Evolutionary conservation across 2,113 vertebrate species (phyloP), one percentile per base, ranked within the genome.

Genomic region (Apodemus speciosus): DNA sequence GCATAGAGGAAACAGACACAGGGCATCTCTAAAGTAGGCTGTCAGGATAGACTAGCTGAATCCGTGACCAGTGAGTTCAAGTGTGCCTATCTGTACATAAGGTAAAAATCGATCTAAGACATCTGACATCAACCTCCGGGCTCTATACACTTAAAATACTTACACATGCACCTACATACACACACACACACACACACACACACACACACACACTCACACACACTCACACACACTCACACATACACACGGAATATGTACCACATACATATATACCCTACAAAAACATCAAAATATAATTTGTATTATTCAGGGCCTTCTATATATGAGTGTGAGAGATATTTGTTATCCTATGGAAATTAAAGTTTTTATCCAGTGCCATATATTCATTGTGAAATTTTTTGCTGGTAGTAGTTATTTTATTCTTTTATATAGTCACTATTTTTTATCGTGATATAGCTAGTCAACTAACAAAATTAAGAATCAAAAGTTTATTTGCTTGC

Each of bases 331-430:
- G 21, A 85, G 91, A 71, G 11, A 90, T 83, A 30, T 86, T 92
- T 38, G 49, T 92, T 86, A 79, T 89, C 46, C n/a, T 85, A 88
- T 89, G 62, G 89, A 93, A 94, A 87, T 84, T 72, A 20, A 23
- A 66, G 43, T 87, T 53, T 88, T 90, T 20, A 72, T 72, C 25
- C 18, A 38, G 9, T 93, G 79, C 66, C 49, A 73, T 49, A 72
- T 92, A 72, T 85, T 90, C 11, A 25, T 53, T 91, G 21, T 95
- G 68, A 88, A 7, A 64, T 53, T 81, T 86, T 96, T 85, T 81
- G 32, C 46, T 91, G 64, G 2, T 89, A 51, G 51, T 83, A 21
- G 27, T 88, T 93, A 60, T 46, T 72, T 88, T 94, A 81, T 11
- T 75, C 18, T 71, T 85, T 18, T 6, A 66, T 79, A 62, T 71